These are phyloP conservation scores for Andrena trimmerana DNA, from an alignment of 2,888 invertebrate genomes.

Conservation along the genomic window DNA sequence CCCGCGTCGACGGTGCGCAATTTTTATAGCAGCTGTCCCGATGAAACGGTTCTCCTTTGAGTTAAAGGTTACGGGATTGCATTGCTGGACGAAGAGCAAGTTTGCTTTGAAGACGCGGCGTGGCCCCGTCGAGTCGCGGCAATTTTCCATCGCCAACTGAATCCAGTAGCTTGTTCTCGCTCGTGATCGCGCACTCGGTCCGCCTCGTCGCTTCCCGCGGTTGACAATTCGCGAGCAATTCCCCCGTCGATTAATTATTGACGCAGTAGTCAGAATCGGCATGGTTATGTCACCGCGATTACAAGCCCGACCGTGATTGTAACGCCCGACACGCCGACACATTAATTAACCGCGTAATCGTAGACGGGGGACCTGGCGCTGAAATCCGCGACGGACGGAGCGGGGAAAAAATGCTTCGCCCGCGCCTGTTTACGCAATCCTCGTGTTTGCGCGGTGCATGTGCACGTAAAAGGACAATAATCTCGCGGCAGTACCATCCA, in stretches of 20 bases:
- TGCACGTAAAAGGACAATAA: slow-evolving; percentile 56
- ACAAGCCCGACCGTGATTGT: slow-evolving; percentile 71
- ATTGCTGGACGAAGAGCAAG: background rate
- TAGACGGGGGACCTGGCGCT: slow-evolving; percentile 37
- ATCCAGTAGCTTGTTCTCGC: background rate
- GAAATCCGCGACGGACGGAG: background rate
- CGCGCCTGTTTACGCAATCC: slow-evolving; percentile 49
- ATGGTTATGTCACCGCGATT: slow-evolving; percentile 81
- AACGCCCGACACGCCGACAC: slow-evolving; percentile 79
- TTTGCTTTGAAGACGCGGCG: background rate
- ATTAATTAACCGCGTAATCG: slow-evolving; percentile 81
- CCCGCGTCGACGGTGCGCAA: background rate
- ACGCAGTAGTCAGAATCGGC: slow-evolving; percentile 71
- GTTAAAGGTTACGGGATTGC: background rate
- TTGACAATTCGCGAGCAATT: slow-evolving; percentile 69
- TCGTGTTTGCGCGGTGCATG: slow-evolving; percentile 32
- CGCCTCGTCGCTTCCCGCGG: background rate
- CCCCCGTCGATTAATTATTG: slow-evolving; percentile 77
- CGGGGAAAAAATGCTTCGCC: slow-evolving; percentile 14
- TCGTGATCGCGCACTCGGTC: slow-evolving; percentile 21
- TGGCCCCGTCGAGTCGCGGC: background rate
- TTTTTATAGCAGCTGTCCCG: background rate
- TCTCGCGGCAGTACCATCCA: slow-evolving; percentile 40
- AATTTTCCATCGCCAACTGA: background rate
- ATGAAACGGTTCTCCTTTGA: background rate